Percentiles rank a stretch among this genome's conserved stretches.
Conservation (phyloP, 2,113 vertebrate genomes). For the Puma concolor region DNA sequence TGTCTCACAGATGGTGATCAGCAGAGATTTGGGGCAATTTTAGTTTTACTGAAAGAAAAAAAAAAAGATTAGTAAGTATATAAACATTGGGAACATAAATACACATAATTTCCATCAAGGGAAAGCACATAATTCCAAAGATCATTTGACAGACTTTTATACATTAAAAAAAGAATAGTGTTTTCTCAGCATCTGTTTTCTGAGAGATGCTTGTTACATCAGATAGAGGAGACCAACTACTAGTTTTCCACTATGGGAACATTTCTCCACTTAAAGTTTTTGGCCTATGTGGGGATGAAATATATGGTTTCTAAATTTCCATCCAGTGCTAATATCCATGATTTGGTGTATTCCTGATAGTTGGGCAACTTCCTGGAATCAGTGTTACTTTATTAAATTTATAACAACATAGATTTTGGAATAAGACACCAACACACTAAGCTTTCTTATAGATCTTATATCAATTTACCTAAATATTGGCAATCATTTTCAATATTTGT, state of each 20-base stretch:
- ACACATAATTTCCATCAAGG: background rate
- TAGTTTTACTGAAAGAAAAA: background rate
- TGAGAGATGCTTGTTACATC: background rate
- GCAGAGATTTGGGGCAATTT: background rate
- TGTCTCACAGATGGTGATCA: background rate
- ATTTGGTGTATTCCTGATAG: constrained; percentile 28
- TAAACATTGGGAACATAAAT: background rate
- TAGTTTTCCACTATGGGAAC: background rate
- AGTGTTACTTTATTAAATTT: constrained; percentile 6
- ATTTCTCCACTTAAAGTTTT: background rate
- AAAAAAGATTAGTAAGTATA: background rate
- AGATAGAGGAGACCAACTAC: background rate
- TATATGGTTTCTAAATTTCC: background rate
- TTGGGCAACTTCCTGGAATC: background rate
- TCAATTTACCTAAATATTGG: background rate
- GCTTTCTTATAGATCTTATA: background rate
- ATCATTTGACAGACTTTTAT: background rate
- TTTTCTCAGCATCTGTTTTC: background rate
- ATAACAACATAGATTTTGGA: background rate
- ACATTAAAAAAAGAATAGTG: background rate
- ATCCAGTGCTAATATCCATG: background rate
- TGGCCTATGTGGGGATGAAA: background rate
- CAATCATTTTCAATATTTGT: background rate
- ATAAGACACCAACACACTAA: background rate
- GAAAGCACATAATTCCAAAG: background rate